Conservation (phyloP, 1,140 invertebrate genomes). For the Drosophila punjabiensis region DNA sequence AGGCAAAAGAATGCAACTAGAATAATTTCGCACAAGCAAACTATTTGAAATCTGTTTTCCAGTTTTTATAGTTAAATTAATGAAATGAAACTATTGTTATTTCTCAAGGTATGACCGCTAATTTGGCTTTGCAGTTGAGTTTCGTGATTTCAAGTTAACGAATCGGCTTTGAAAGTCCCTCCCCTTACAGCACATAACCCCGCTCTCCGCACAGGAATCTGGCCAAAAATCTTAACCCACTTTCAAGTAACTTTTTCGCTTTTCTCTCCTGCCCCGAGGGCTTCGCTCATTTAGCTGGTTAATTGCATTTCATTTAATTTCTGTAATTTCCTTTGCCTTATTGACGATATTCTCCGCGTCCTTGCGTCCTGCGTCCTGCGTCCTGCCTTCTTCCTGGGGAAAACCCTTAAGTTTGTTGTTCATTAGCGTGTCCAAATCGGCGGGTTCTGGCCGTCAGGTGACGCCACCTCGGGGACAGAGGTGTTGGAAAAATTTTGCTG, state of each 20-base stretch:
- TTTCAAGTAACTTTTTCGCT: constrained; percentile 25
- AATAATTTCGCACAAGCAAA: not conserved
- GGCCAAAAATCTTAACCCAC: not conserved
- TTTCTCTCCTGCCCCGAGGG: constrained; percentile 4
- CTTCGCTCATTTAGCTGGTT: constrained; percentile 64
- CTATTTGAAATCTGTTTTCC: not conserved
- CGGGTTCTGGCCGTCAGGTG: constrained; percentile 16
- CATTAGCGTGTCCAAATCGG: constrained; percentile 61
- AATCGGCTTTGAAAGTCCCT: constrained; percentile 7
- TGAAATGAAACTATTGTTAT: not conserved
- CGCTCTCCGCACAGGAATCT: too few relatives aligned
- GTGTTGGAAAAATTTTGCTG: constrained; percentile 20
- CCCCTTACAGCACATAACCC: not conserved
- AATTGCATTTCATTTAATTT: constrained; percentile 78
- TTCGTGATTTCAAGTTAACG: constrained; percentile 21
- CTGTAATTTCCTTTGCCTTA: constrained; percentile 50
- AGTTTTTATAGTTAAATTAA: too few relatives aligned
- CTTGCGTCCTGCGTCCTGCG: constrained; percentile 32
- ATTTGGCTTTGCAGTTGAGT: not conserved
- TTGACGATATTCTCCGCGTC: constrained; percentile 53
- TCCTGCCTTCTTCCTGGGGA: constrained; percentile 2
- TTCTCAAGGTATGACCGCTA: not conserved
- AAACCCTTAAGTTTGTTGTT: constrained; percentile 68
- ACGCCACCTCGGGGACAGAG: constrained; percentile 19
- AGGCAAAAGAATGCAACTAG: not conserved